phyloP scores from a whole-genome alignment of 2,797 vertebrate species.

The Serranus cabrilla region DNA sequence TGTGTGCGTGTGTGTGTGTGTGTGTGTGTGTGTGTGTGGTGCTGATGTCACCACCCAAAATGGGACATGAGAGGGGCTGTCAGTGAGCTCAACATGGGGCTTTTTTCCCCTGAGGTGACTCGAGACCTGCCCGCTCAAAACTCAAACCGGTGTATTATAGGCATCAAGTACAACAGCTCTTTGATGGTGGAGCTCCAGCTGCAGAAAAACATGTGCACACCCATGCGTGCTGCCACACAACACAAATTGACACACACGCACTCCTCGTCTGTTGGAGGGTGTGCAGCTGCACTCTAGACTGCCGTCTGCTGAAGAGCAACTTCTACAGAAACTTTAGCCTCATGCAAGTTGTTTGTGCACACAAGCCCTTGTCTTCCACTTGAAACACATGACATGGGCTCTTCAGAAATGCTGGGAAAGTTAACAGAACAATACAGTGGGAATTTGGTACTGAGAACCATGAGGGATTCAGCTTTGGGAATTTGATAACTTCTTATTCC shows the following conservation, averaged over 20 bases:
- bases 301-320: constrained; percentile 19
- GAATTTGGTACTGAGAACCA: background rate
- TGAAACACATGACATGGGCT: constrained; percentile 3
- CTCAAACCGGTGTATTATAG: constrained; percentile 44
- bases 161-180: constrained; percentile 34
- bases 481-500: background rate
- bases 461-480: constrained; percentile 7
- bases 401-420: constrained; percentile 1
- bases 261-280: constrained; percentile 21
- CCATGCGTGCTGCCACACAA: constrained; percentile 3
- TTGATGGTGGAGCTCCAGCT: constrained; percentile 63
- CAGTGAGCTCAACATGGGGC: constrained; percentile 37
- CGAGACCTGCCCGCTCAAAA: constrained; percentile 47
- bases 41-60: constrained; percentile 52
- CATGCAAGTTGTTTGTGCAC: constrained; percentile 12
- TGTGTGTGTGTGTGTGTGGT: background rate
- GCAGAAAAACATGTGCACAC: constrained; percentile 56
- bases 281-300: constrained; percentile 41
- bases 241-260: constrained; percentile 5
- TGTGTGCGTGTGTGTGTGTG: background rate
- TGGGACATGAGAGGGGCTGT: constrained; percentile 49
- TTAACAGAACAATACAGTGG: constrained; percentile 6
- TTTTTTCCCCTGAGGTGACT: constrained; percentile 33
- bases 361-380: background rate
- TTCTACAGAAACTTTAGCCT: constrained; percentile 19